Base-by-base conservation (phyloP, 2,888 invertebrate genomes). In the Diarsia brunnea region DNA sequence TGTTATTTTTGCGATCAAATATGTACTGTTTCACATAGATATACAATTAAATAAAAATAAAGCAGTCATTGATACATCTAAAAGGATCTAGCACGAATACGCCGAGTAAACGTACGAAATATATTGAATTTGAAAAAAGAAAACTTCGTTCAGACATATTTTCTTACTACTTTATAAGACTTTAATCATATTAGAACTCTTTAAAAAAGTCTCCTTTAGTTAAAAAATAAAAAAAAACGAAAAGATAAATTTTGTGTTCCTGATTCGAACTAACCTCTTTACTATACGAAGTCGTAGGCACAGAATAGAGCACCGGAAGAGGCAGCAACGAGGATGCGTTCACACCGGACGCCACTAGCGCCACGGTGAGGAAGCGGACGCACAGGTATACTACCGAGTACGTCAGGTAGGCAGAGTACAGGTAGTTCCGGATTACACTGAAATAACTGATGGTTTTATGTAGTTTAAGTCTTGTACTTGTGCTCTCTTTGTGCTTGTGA, bases 381-480 rank as follows among this genome's bases (percentile, higher is more conserved):
- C 97, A 89, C 19, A 97, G 90, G 86, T 97, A 97, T 49, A 95
- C 93, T 73, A 97, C 96, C 0, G 97, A 97, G 87, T 95, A 97
- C 69, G 96, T 94, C 79, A 97, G 97, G 90, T 97, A 97, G 7
- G 97, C 49, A 1, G 88, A 47, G 45, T 86, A 83, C 14, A 85
- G 83, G 65, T 87, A 84, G 0, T 84, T 88, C 0, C 69, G 43
- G 10, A 89, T 79, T 1, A 87, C 72, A 10, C 95, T 94, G 89
- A 7, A 90, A 90, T 49, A 24, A 43, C 31, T 47, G 8, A 65
- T 7, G 1, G 16, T n/a, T 43, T 49, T 3, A 19, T 24, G 2
- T 43, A 43, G 3, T 10, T 45, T 16, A 24, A 16, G 11, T 8
- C 2, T 74, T 74, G 8, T n/a, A n/a, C n/a, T n/a, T n/a, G n/a